Conservation (phyloP, 2,113 vertebrate genomes). For the Oncorhynchus nerka region DNA sequence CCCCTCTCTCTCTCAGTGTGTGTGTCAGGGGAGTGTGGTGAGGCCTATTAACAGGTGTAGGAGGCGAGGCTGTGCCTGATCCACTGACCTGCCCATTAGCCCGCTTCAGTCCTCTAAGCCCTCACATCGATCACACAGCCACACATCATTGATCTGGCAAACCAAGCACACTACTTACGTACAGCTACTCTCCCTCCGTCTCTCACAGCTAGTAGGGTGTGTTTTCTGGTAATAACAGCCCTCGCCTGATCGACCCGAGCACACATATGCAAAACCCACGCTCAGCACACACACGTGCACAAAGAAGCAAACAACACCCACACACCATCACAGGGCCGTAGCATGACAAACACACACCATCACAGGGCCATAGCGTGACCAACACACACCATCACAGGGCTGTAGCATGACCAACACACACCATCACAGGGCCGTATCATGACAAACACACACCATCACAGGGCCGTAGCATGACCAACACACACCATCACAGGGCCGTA, state of each 20-base stretch:
- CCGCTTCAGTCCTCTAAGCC: slow-evolving; percentile 67
- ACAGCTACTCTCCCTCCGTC: neutral
- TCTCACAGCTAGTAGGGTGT: neutral
- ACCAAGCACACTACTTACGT: slow-evolving; percentile 66
- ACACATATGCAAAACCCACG: neutral
- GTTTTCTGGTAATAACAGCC: neutral
- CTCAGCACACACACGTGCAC: neutral
- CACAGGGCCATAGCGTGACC: too few species aligned
- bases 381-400: too few species aligned
- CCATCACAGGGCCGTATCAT: too few species aligned
- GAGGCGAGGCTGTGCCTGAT: slow-evolving; percentile 57
- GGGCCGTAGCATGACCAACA: too few species aligned
- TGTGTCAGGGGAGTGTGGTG: slow-evolving; percentile 43
- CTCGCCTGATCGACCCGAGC: neutral
- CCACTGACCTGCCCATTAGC: slow-evolving; percentile 69
- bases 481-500: too few species aligned
- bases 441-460: too few species aligned
- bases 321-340: too few species aligned
- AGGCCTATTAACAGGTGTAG: slow-evolving; percentile 74
- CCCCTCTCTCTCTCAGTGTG: neutral
- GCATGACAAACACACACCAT: too few species aligned
- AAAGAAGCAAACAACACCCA: slow-evolving; percentile 6
- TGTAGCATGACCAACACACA: too few species aligned
- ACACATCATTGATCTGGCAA: slow-evolving; percentile 83
- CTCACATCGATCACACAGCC: slow-evolving; percentile 78